Percentiles rank a stretch among this genome's conserved stretches.
These are phyloP conservation scores for Lycocorax pyrrhopterus DNA, from an alignment of 2,113 vertebrate species.

Conservation along the genomic window DNA sequence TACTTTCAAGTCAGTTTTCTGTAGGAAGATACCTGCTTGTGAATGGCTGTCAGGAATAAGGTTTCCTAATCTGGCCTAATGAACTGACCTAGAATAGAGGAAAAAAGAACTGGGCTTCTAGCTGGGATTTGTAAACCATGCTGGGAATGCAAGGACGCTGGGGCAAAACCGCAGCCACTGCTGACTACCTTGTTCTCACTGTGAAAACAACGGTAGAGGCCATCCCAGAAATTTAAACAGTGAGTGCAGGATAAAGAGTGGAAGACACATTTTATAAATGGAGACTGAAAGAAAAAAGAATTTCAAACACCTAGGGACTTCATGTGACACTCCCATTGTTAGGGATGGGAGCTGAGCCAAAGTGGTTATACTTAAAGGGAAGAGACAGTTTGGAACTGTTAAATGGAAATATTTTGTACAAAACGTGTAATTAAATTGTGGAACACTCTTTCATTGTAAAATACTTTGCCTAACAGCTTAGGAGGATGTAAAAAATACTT, in stretches of 20 bases:
- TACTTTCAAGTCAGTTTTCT: not conserved
- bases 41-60: not conserved
- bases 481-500: conserved; percentile 19
- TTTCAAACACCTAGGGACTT: not conserved
- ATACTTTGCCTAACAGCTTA: conserved; percentile 22
- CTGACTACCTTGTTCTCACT: not conserved
- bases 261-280: not conserved
- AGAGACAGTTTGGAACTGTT: conserved; percentile 53
- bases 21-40: not conserved
- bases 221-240: not conserved
- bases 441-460: conserved; percentile 41
- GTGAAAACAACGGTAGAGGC: not conserved
- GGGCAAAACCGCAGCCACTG: not conserved
- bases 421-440: conserved; percentile 58
- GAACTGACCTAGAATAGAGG: not conserved
- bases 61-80: not conserved
- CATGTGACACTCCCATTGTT: conserved; percentile 22
- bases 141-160: not conserved
- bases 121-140: not conserved
- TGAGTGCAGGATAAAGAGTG: not conserved
- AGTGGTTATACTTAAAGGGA: conserved; percentile 21
- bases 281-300: not conserved
- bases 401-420: conserved; percentile 63
- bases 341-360: conserved; percentile 51
- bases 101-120: not conserved